These are phyloP conservation scores for Amazona guildingii DNA, from an alignment of 2,113 vertebrate species.

Conservation along the genomic window DNA sequence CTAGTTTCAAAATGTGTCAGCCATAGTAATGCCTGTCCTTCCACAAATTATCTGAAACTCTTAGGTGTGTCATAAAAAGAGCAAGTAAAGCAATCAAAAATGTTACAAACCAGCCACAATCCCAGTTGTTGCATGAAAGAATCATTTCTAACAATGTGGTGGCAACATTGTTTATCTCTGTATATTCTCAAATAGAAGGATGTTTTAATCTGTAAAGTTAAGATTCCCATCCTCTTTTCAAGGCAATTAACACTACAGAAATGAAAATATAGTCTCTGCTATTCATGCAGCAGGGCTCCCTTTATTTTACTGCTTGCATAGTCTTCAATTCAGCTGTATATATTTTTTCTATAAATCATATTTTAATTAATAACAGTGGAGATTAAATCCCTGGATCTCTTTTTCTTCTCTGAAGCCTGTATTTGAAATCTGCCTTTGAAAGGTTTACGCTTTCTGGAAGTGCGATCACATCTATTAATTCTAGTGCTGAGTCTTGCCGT, in stretches of 20 bases:
- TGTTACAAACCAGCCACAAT: not conserved
- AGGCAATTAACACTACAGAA: not conserved
- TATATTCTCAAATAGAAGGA: not conserved
- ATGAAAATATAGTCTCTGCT: not conserved
- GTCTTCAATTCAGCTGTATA: not conserved
- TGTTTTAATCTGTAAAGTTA: not conserved
- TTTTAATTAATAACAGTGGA: not conserved
- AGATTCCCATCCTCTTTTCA: not conserved
- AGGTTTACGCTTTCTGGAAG: not conserved
- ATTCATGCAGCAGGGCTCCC: not conserved
- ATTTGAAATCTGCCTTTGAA: not conserved
- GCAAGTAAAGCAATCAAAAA: not conserved
- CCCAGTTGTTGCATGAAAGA: not conserved
- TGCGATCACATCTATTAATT: conserved; percentile 8
- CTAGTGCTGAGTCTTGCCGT: not conserved
- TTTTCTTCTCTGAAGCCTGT: not conserved
- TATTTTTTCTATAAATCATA: not conserved
- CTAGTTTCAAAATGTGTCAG: not conserved
- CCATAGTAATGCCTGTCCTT: not conserved
- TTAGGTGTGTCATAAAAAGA: not conserved
- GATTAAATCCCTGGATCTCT: not conserved
- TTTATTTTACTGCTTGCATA: not conserved
- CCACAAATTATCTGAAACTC: not conserved
- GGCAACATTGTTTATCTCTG: not conserved
- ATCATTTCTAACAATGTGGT: not conserved